These are phyloP conservation scores for Tiphia femorata DNA, from an alignment of 2,888 invertebrate genomes.

Conservation along the genomic window DNA sequence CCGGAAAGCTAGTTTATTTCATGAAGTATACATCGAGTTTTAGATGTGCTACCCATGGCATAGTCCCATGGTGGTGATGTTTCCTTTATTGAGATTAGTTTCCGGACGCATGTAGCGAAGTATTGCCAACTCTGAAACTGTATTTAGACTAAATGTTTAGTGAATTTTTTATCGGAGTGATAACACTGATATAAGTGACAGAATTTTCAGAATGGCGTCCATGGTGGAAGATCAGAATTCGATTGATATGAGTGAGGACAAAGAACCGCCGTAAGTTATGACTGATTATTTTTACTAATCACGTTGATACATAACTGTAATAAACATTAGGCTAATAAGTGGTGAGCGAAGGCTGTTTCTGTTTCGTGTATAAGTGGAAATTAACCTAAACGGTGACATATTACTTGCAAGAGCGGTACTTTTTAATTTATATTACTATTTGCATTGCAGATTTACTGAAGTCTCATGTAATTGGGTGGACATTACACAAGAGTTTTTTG, in stretches of 20 bases:
- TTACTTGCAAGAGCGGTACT: slow-evolving; percentile 17
- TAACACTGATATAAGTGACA: neutral
- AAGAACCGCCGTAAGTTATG: slow-evolving; percentile 60
- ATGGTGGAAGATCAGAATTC: slow-evolving; percentile 60
- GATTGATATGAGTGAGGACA: slow-evolving; percentile 60
- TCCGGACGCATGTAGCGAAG: no score
- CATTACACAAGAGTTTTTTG: slow-evolving; percentile 76
- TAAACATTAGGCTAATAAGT: no score
- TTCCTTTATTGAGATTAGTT: no score
- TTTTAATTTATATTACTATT: slow-evolving; percentile 25
- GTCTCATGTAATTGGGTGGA: slow-evolving; percentile 78
- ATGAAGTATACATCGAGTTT: no score
- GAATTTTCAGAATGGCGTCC: slow-evolving; percentile 54
- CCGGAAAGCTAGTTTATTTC: no score
- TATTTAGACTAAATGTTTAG: no score
- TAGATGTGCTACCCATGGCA: no score
- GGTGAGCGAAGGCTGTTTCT: no score
- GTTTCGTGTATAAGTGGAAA: neutral
- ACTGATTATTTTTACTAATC: slow-evolving; percentile 6
- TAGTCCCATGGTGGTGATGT: no score
- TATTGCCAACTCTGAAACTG: no score
- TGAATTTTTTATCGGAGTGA: no score
- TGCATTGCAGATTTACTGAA: slow-evolving; percentile 55
- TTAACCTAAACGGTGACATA: slow-evolving; percentile 43
- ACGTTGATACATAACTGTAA: slow-evolving; percentile 1